Evolutionary conservation across 2,797 vertebrate species (phyloP).

Genomic region (Takifugu ocellatus): DNA sequence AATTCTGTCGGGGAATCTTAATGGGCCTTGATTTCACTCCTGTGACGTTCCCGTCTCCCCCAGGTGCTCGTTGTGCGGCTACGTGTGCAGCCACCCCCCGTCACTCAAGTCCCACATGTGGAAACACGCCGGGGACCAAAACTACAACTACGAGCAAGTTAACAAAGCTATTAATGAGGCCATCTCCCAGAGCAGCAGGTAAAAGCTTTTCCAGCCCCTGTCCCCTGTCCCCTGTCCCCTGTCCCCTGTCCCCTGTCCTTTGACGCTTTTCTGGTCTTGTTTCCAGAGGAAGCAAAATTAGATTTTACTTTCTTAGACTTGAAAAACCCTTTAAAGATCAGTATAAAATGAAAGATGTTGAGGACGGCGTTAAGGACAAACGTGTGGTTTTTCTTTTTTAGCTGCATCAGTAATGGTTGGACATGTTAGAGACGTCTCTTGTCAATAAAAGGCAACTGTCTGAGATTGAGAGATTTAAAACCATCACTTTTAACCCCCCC

Average conservation of each 20-base stretch:
- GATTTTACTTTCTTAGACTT: not conserved
- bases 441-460: no score
- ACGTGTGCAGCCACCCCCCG: slow-evolving; percentile 95
- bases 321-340: no score
- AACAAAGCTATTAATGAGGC: slow-evolving; percentile 98
- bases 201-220: slow-evolving; percentile 5
- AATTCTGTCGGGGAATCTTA: slow-evolving; percentile 38
- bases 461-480: no score
- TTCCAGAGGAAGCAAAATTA: not conserved
- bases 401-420: no score
- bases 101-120: slow-evolving; percentile 99
- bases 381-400: no score
- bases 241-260: not conserved
- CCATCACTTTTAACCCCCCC: not conserved
- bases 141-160: slow-evolving; percentile 98
- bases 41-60: not conserved
- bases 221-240: not conserved
- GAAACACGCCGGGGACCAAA: slow-evolving; percentile 98
- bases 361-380: no score
- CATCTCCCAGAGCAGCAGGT: slow-evolving; percentile 93
- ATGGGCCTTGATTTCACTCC: slow-evolving; percentile 11
- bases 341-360: no score
- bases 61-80: slow-evolving; percentile 98
- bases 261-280: not conserved
- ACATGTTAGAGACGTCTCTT: no score